Base-by-base conservation (phyloP, 2,113 vertebrate genomes). In the Lophius piscatorius region DNA sequence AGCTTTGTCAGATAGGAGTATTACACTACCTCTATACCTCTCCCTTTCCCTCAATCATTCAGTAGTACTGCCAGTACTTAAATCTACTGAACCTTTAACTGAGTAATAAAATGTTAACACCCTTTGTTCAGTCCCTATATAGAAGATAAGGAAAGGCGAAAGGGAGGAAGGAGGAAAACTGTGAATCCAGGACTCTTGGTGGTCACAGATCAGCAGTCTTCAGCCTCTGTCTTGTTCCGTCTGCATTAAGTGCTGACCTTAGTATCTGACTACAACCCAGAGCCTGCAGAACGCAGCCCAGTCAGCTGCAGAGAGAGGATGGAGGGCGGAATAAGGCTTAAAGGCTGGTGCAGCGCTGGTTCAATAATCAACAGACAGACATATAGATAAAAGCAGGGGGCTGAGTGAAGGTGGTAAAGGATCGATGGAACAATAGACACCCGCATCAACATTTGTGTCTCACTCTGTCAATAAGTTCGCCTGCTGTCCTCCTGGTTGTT, bases 291-390 rank as follows among this genome's bases (percentile, higher is more conserved):
- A 77, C 74, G 41, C 61, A 73, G 58, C 76, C 74, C 64, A 29
- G 41, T 58, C 33, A 21, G 66, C 55, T 40, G 29, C 29, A 66
- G 73, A 33, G 40, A 31, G 51, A 65, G 68, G 71, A 80, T 24
- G 74, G 63, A 69, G 51, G 71, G 64, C 54, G 83, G 65, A 51
- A 67, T 66, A n/a, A 7, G 41, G 68, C 67, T 64, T 61, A 86
- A 68, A 20, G 60, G 58, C 50, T 69, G 66, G 58, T 75, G 64
- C 64, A 71, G 60, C 48, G 52, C 18, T 28, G 9, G 81, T 50
- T 88, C 84, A 82, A 89, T 89, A 86, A 71, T 77, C 72, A 72
- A 76, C 76, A 81, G 84, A 85, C 75, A 86, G 83, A 77, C 76
- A 29, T 42, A 78, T 45, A 71, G 82, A 82, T 81, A 81, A 80